Evolutionary conservation across 2,113 vertebrate species (phyloP).

Genomic region (Ivindomyrus marchei): DNA sequence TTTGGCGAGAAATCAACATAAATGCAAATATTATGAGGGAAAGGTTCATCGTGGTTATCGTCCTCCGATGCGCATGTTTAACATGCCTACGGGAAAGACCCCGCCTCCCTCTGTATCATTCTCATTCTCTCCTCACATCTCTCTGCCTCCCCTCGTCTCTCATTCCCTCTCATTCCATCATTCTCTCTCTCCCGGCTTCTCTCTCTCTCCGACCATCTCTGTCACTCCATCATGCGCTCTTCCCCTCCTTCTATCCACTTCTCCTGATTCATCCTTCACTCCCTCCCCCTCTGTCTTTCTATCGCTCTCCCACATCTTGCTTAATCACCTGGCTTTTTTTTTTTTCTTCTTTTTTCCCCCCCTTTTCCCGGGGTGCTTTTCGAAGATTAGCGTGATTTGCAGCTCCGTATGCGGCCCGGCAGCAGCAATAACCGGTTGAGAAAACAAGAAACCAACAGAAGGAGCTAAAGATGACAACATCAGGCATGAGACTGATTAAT

Average conservation of each 20-base stretch:
- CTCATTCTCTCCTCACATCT: not conserved
- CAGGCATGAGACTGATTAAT: not conserved
- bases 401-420: not conserved
- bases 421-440: not conserved
- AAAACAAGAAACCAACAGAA: not conserved
- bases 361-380: not conserved
- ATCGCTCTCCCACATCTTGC: not conserved
- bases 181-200: not conserved
- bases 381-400: not conserved
- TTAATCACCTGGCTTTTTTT: not conserved
- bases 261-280: not conserved
- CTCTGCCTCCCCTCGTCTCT: not conserved
- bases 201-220: not conserved
- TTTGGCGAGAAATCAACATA: not conserved
- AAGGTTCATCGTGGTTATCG: not conserved
- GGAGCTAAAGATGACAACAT: not conserved
- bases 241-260: not conserved
- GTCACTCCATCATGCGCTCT: not conserved
- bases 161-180: conserved; percentile 1
- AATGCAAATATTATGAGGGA: conserved; percentile 6
- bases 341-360: not conserved
- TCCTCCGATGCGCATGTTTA: not conserved
- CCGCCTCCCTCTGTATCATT: not conserved
- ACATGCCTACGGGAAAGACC: not conserved
- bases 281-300: not conserved